Base-by-base conservation (phyloP, 2,113 vertebrate genomes). In the Poicephalus gulielmi region DNA sequence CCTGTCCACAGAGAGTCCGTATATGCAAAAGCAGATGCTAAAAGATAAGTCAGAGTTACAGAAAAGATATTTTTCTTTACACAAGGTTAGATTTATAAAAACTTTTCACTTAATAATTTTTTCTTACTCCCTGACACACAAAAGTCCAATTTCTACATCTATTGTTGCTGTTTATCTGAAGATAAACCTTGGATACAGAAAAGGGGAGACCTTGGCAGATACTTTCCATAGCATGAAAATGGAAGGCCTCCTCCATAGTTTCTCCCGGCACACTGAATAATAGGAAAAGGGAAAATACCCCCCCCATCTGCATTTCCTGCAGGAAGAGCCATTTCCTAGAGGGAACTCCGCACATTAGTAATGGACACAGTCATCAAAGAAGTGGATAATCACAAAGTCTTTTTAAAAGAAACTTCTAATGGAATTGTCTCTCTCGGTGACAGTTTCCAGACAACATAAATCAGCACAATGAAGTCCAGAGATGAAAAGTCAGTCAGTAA, bases 21-120 rank as follows among this genome's bases (percentile, higher is more conserved):
- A 69, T 49, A 92, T 6, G 1, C 62, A 91, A 92, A 95, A 91
- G 77, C 67, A 96, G 91, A 95, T 91, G 77, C 66, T 91, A 62
- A 85, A 94, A 96, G 86, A 96, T 73, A 88, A 94, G 66, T 35
- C n/a, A 28, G 47, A 70, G 28, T 59, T 53, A 73, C 52, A 79
- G 24, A 74, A 94, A 80, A 87, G 10, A 73, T 35, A 39, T 9
- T 50, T 82, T 74, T 43, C 23, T 55, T 71, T 47, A 9, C 14
- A 78, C 18, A 47, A 63, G 25, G 8, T 93, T 76, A 92, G 53
- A 43, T 69, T 89, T 92, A 63, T 59, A 49, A 89, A 81, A 7
- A 37, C 3, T 85, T 92, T 50, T 84, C 2, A 50, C 24, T 60
- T 91, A 31, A 9, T 19, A 9, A 15, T 33, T 86, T 94, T 92